Base-by-base conservation (phyloP, 2,113 vertebrate genomes). In the Gnathonemus echidnorhynchus region DNA sequence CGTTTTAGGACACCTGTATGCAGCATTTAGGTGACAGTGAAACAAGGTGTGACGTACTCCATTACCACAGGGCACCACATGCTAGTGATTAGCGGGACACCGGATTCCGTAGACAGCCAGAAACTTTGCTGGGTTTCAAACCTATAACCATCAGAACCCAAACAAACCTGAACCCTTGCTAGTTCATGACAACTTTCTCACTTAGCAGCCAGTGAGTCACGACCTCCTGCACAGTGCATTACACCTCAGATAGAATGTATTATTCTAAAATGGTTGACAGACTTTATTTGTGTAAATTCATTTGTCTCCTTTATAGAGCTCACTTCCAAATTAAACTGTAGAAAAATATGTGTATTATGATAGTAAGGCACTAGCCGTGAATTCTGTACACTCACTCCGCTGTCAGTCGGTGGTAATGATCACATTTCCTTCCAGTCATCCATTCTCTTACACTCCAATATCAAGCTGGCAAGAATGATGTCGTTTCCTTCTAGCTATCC, bases 261-360 rank as follows among this genome's bases (percentile, higher is more conserved):
- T 83, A 27, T 21, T 89, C 27, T 19, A 89, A 74, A 77, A 49
- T 74, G 46, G 70, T 89, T 89, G 15, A 19, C 49, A 48, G 11
- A 27, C 48, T 21, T 31, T 50, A 80, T 77, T 83, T 31, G 48
- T 31, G 27, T 3, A 19, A 17, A 74, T 58, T 85, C 8, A 50
- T 85, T 89, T 42, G 9, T 66, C n/a, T 31, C 31, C 13, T 56
- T 85, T 45, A 6, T 27, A 24, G 52, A 24, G 19, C 74, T 35
- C 21, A 46, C 13, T 86, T 24, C 5, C 42, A 89, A 86, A 89
- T 86, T 17, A 89, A 89, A 3, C n/a, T 88, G 35, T 52, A 50
- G 6, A 50, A 10, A 53, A 53, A 19, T n/a, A 53, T 52, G 86
- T 31, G 52, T 5, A 50, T 70, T 77, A 87, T 70, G 66, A 45